Base-by-base conservation (phyloP, 2,888 invertebrate genomes). In the Sinotaia quadrata region DNA sequence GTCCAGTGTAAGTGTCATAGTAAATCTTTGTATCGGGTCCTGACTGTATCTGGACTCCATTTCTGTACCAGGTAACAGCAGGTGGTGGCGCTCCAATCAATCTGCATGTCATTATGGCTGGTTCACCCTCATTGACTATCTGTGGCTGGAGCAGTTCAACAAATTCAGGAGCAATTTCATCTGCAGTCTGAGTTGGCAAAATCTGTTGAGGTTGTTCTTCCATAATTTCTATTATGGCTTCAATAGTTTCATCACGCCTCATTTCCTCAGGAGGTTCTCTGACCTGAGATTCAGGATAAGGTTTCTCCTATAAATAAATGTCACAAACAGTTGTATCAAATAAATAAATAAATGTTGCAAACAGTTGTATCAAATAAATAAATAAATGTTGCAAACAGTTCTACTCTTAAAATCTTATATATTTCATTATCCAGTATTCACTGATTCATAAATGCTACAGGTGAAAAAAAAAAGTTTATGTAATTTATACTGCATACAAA, bases 1-100 rank as follows among this genome's bases (percentile, higher is more conserved):
- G 76, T n/a, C 87, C 88, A 24, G 83, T 84, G 24, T 81, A 78
- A n/a, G 74, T 72, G 56, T 84, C 84, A 78, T 79, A 85, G 24
- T 69, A 71, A 27, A 79, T 72, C 62, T 78, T 69, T 73, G 84
- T 76, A 76, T 87, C 82, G 49, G 81, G 74, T 33, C 81, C 82
- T 33, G 84, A 77, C 29, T 68, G 69, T 12, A 85, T 77, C 59
- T 80, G 78, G 27, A 74, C 73, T 12, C 80, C 77, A 57, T 85
- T 82, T 58, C 79, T 78, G 74, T 79, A 84, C 86, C 86, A 87
- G 24, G 81, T 81, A n/a, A 86, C 76, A 0, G 75, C 75, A 29
- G 86, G 86, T 18, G 73, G 58, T 61, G 86, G 86, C n/a, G 76
- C 72, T 31, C 84, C 86, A 58, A 81, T 75, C 4, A 85, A 78